Conservation (phyloP, 2,113 vertebrate genomes). For the Chamaea fasciata region DNA sequence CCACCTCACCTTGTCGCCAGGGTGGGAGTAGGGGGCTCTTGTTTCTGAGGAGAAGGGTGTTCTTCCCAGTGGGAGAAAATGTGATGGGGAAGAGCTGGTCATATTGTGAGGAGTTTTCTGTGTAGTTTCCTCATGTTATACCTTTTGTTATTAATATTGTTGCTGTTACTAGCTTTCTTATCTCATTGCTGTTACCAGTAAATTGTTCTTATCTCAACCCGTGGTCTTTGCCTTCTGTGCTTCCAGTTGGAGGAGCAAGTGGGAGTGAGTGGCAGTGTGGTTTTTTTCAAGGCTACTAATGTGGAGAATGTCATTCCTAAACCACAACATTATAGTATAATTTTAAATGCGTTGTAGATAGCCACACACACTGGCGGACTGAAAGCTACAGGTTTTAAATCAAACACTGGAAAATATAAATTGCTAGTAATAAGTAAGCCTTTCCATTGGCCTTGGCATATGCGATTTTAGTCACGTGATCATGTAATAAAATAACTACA, state of each 20-base stretch:
- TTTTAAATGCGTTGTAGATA: background rate
- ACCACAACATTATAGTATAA: background rate
- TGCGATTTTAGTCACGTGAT: background rate
- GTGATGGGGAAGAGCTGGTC: background rate
- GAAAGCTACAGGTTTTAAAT: background rate
- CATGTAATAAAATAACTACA: background rate
- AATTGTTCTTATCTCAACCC: background rate
- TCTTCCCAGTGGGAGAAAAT: background rate
- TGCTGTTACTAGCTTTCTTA: background rate
- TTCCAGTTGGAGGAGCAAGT: background rate
- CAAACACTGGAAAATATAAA: background rate
- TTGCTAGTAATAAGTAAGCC: background rate
- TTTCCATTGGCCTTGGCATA: background rate
- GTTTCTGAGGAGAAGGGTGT: background rate
- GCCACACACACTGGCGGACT: background rate
- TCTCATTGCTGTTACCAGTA: background rate
- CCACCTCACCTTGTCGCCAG: background rate
- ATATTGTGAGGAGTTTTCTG: background rate
- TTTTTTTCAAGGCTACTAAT: background rate
- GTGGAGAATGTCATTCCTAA: background rate
- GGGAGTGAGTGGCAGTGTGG: accelerated
- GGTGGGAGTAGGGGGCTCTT: background rate
- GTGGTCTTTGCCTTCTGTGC: background rate
- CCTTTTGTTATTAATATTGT: background rate
- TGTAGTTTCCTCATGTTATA: background rate